Percentiles rank a stretch among this genome's conserved stretches.
Evolutionary conservation across 2,888 invertebrate species (phyloP).

Genomic region (Caenorhabditis wallacei): DNA sequence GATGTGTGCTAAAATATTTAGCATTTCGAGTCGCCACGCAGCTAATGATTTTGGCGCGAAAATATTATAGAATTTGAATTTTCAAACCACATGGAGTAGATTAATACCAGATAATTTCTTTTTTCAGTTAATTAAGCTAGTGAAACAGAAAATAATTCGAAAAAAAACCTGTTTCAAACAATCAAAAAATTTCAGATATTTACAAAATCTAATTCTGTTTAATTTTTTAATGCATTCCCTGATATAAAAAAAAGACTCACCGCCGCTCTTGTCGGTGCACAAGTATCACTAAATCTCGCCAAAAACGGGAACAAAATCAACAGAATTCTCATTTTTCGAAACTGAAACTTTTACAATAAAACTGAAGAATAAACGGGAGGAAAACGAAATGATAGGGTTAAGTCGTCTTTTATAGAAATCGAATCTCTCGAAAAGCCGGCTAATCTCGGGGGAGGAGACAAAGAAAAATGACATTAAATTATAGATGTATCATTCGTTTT

Average conservation of each 20-base stretch:
- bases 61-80: too few species aligned
- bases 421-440: slow-evolving; percentile 5
- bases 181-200: too few species aligned
- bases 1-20: too few species aligned
- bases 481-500: slow-evolving; percentile 2
- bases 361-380: not conserved
- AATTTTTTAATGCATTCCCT: not conserved
- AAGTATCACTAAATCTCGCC: slow-evolving; percentile 21
- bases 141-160: too few species aligned
- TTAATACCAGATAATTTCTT: too few species aligned
- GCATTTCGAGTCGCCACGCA: too few species aligned
- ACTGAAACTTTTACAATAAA: not conserved
- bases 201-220: too few species aligned
- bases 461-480: slow-evolving; percentile 48
- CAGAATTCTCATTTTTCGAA: slow-evolving; percentile 31
- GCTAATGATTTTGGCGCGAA: too few species aligned
- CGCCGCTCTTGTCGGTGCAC: slow-evolving; percentile 25
- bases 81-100: too few species aligned
- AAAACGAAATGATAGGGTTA: slow-evolving; percentile 50
- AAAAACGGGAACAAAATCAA: slow-evolving; percentile 30
- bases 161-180: too few species aligned
- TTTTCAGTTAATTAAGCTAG: too few species aligned
- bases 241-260: slow-evolving; percentile 16
- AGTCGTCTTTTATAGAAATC: slow-evolving; percentile 43
- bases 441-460: too few species aligned